Evolutionary conservation across 2,888 invertebrate genomes (phyloP).

Genomic region (Drosophila niveifrons): DNA sequence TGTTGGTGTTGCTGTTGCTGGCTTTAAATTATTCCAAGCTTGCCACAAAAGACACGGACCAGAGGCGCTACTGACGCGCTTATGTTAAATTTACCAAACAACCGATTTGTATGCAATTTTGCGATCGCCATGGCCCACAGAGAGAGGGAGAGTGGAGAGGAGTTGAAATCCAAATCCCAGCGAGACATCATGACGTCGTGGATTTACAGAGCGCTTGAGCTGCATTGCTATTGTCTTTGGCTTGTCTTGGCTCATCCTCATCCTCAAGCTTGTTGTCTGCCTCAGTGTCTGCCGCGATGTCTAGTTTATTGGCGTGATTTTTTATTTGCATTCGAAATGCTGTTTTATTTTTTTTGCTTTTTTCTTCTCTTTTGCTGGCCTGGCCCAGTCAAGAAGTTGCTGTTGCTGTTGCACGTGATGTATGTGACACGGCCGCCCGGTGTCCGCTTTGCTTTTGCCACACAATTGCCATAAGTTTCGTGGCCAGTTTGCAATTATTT

Average conservation of each 20-base stretch:
- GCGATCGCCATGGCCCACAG: constrained; percentile 38
- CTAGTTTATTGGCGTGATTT: constrained; percentile 84
- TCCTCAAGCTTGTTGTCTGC: constrained; percentile 18
- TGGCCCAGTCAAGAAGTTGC: constrained; percentile 12
- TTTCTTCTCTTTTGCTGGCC: constrained; percentile 34
- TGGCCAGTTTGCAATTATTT: constrained; percentile 80
- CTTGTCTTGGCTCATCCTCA: constrained; percentile 25
- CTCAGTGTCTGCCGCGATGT: constrained; percentile 71
- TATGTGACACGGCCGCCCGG: constrained; percentile 63
- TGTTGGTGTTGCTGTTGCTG: constrained; percentile 37
- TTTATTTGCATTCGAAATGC: constrained; percentile 83
- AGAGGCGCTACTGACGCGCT: constrained; percentile 81
- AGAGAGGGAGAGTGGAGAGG: constrained; percentile 9
- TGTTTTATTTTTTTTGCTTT: constrained; percentile 26
- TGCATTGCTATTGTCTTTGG: constrained; percentile 30
- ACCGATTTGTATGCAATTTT: constrained; percentile 83
- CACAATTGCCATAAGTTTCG: constrained; percentile 79
- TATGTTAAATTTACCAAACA: constrained; percentile 82
- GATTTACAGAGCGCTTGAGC: constrained; percentile 48
- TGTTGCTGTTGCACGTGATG: constrained; percentile 69
- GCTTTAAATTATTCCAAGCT: constrained; percentile 75
- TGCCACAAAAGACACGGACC: constrained; percentile 64
- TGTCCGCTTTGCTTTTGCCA: constrained; percentile 45
- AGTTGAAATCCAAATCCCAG: constrained; percentile 77
- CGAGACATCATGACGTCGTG: constrained; percentile 84